phyloP scores from a whole-genome alignment of 2,888 invertebrate genomes.

The Oxystoma pomonae region DNA sequence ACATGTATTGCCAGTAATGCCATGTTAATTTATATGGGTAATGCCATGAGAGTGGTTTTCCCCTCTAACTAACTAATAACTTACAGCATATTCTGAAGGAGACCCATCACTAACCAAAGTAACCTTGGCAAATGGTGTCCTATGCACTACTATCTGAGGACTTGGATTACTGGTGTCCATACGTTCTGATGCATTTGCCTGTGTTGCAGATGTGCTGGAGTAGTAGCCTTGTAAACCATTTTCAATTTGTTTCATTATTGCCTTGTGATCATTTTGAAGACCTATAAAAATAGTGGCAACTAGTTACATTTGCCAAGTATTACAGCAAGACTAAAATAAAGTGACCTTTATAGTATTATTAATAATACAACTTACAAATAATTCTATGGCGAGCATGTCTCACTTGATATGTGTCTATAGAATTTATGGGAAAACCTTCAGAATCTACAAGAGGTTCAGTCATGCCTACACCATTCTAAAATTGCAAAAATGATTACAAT shows the following conservation, averaged over 20 bases:
- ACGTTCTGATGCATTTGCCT: slow-evolving; percentile 26
- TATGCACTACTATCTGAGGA: slow-evolving; percentile 27
- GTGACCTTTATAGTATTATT: no score
- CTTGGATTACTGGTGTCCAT: slow-evolving; percentile 20
- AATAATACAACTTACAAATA: slow-evolving; percentile 76
- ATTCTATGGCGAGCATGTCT: slow-evolving; percentile 84
- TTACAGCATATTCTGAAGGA: slow-evolving; percentile 79
- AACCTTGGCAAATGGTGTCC: slow-evolving; percentile 63
- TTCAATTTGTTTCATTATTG: slow-evolving; percentile 80
- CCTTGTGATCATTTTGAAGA: slow-evolving; percentile 85
- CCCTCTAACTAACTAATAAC: no score
- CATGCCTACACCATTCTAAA: slow-evolving; percentile 80
- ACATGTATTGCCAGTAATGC: no score
- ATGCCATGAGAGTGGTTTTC: no score
- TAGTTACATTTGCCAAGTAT: slow-evolving; percentile 14
- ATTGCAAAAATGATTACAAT: no score
- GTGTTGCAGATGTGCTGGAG: slow-evolving; percentile 29
- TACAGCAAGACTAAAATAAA: not conserved
- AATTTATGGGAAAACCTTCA: slow-evolving; percentile 82
- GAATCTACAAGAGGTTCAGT: slow-evolving; percentile 75
- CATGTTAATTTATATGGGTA: no score
- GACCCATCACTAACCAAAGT: slow-evolving; percentile 71
- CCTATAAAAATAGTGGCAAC: slow-evolving; percentile 48
- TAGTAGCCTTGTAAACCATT: slow-evolving; percentile 59
- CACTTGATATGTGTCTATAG: slow-evolving; percentile 90